Base-by-base conservation (phyloP, 2,113 vertebrate species). In the Probosciger aterrimus region DNA sequence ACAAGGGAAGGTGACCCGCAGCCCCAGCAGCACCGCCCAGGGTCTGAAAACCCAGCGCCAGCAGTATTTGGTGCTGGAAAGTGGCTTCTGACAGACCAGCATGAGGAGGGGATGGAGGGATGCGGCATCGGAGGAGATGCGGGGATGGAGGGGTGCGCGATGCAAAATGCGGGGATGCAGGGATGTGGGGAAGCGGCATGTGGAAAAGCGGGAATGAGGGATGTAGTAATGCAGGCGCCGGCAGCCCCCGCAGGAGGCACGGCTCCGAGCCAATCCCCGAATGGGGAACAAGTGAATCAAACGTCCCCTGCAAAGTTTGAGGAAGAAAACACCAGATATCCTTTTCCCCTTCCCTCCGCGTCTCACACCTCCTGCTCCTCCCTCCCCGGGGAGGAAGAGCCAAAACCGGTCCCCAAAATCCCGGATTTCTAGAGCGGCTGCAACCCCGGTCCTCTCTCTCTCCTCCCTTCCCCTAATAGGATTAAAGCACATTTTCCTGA, bases 401-500 rank as follows among this genome's bases (percentile, higher is more conserved):
- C 35, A n/a, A 63, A 80, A 27, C 8, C 25, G 2, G 9, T 35
- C 9, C 9, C 35, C 16, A 18, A 62, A 81, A 84, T 50, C 64
- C 50, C 4, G 3, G 5, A 39, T 62, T 70, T 55, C 23, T 23
- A 46, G 33, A 31, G 69, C 1, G 22, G 62, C 55, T 75, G 50
- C n/a, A 44, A 24, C 4, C 78, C 11, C 6, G 2, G 4, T 43
- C 55, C 3, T 4, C 6, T 2, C 25, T 37, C 57, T 15, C 10
- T 14, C 13, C 27, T 57, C 47, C 9, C 9, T 30, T 28, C 41
- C 41, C 3, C 15, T 88, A 92, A 93, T 14, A 93, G 90, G 71
- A 96, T 97, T 96, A 97, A 94, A 89, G 91, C 84, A 62, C 81
- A 92, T 95, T 95, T 97, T 89, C 93, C 84, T 83, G 95, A 95